A percentile compares a stretch with the other conserved stretches of the same genome.
Evolutionary conservation across 2,113 vertebrate genomes (phyloP).

Genomic region (Callospermophilus lateralis): DNA sequence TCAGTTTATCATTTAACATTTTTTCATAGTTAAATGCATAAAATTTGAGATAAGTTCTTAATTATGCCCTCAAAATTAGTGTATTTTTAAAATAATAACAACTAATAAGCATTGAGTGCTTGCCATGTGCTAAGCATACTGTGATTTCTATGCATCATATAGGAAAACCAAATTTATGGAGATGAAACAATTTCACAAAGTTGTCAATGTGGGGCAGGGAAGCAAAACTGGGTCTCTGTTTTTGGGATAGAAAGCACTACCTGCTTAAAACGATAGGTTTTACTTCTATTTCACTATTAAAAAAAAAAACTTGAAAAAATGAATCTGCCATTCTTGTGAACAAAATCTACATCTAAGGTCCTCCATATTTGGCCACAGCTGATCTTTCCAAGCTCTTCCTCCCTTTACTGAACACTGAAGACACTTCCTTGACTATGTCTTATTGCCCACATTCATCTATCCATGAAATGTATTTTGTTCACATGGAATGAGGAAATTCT

Average conservation of each 20-base stretch:
- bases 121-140: not conserved
- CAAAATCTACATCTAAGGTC: not conserved
- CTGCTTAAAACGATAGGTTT: not conserved
- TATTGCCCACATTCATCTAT: not conserved
- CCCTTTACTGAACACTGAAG: not conserved
- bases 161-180: not conserved
- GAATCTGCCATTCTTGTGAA: not conserved
- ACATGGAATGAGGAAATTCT: not conserved
- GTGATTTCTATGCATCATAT: not conserved
- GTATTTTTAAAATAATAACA: not conserved
- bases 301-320: not conserved
- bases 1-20: not conserved
- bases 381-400: not conserved
- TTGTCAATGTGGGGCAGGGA: fast-evolving
- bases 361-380: not conserved
- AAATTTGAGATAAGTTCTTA: not conserved
- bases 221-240: not conserved
- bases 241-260: not conserved
- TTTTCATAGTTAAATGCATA: not conserved
- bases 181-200: not conserved
- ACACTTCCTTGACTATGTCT: not conserved
- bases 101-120: not conserved
- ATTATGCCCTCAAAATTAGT: not conserved
- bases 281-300: not conserved
- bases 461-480: not conserved